Percentiles rank a stretch among this genome's conserved stretches.
phyloP scores from a whole-genome alignment of 2,797 vertebrate species.

The Falco naumanni region DNA sequence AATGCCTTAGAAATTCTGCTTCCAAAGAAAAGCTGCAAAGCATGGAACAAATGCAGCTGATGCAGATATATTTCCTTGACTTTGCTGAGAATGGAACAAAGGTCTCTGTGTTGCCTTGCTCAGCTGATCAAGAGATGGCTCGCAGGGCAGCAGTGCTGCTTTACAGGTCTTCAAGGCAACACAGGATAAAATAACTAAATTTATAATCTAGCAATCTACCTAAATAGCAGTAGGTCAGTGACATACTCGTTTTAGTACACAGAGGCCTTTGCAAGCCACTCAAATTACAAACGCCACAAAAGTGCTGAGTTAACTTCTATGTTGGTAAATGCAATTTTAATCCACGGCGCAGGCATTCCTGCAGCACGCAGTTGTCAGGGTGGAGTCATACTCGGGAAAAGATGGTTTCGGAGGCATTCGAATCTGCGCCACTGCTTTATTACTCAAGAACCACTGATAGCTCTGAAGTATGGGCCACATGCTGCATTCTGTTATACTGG shows the following conservation, averaged over 20 bases:
- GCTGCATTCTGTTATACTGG: slow-evolving; percentile 46
- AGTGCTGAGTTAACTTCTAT: slow-evolving; percentile 26
- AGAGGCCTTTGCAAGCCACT: neutral
- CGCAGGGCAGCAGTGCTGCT: rapidly evolving
- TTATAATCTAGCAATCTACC: neutral
- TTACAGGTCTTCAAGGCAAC: neutral
- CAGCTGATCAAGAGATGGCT: neutral
- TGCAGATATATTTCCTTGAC: neutral
- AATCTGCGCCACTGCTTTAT: neutral
- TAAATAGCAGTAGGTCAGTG: slow-evolving; percentile 39
- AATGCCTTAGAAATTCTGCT: neutral
- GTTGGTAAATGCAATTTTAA: slow-evolving; percentile 10
- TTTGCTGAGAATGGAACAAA: neutral
- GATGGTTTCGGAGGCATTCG: slow-evolving; percentile 56
- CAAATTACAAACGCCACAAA: neutral
- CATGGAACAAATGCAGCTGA: neutral
- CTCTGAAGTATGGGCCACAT: slow-evolving; percentile 53
- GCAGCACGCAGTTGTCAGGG: slow-evolving; percentile 50
- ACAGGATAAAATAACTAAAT: neutral
- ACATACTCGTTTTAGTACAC: neutral
- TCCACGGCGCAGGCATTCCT: neutral
- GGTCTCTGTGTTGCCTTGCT: neutral
- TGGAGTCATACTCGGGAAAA: slow-evolving; percentile 1
- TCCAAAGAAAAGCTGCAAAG: neutral
- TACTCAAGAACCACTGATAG: neutral